Evolutionary conservation across 2,797 vertebrate genomes (phyloP).

Genomic region (Arnoldichthys spilopterus): DNA sequence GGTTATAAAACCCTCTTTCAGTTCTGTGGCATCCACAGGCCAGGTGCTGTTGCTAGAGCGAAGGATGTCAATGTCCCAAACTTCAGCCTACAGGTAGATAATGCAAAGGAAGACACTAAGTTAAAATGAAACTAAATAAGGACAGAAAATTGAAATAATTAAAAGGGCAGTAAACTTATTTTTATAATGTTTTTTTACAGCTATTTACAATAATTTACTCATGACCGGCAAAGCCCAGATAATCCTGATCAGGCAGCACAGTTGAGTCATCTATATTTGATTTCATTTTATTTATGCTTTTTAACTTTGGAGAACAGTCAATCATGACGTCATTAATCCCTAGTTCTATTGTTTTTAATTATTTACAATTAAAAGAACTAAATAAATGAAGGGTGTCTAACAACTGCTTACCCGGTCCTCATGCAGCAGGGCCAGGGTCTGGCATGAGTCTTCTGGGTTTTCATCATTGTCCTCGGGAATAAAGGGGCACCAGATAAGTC

Average conservation of each 20-base stretch:
- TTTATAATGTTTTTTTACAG: too few species aligned
- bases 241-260: too few species aligned
- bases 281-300: too few species aligned
- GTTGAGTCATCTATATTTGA: too few species aligned
- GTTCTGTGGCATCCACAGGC: conserved; percentile 86
- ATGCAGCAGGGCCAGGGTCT: conserved; percentile 91
- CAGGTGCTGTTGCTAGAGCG: conserved; percentile 85
- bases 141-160: too few species aligned
- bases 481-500: conserved; percentile 98
- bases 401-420: conserved; percentile 87
- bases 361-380: too few species aligned
- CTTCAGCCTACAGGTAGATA: conserved; percentile 84
- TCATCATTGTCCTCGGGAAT: conserved; percentile 95
- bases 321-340: too few species aligned
- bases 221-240: too few species aligned
- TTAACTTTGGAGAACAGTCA: too few species aligned
- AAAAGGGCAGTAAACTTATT: too few species aligned
- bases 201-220: too few species aligned
- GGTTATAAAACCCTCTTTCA: conserved; percentile 94
- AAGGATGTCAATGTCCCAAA: conserved; percentile 96
- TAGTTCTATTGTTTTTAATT: too few species aligned
- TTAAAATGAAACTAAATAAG: background rate
- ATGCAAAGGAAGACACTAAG: background rate
- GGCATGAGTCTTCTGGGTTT: conserved; percentile 87
- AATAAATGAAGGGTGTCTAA: background rate